Conservation (phyloP, 2,113 vertebrate species). For the Saguinus imperator region DNA sequence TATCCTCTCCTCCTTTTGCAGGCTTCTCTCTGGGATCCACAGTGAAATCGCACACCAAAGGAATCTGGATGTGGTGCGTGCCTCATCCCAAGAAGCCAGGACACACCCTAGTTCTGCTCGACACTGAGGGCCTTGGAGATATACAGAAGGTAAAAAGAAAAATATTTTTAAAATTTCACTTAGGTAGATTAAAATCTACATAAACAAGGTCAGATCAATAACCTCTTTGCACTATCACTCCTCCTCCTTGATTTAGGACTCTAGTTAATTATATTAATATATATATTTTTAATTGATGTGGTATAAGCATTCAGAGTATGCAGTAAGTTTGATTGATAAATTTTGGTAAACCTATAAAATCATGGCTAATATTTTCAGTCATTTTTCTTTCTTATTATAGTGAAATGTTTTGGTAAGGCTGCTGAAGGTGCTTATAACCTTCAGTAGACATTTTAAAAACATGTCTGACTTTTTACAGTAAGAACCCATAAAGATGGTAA, state of each 20-base stretch:
- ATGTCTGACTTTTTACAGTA: not conserved
- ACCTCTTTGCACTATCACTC: not conserved
- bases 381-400: not conserved
- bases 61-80: slow-evolving; percentile 76
- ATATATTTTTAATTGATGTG: not conserved
- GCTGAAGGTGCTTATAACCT: not conserved
- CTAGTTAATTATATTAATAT: not conserved
- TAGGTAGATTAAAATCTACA: no score
- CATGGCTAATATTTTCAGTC: not conserved
- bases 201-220: not conserved
- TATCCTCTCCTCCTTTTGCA: not conserved
- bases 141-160: slow-evolving; percentile 63
- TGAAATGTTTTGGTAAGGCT: not conserved
- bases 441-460: not conserved
- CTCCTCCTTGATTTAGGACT: not conserved
- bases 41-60: slow-evolving; percentile 66
- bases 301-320: not conserved
- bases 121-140: slow-evolving; percentile 68
- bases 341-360: not conserved
- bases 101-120: slow-evolving; percentile 68
- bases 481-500: not conserved
- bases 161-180: not conserved
- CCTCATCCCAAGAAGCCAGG: slow-evolving; percentile 48
- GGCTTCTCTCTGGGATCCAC: slow-evolving; percentile 70
- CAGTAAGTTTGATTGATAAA: not conserved